Evolutionary conservation across 2,797 vertebrate genomes (phyloP), one percentile per base, ranked within the genome.

Genomic region (Falco rusticolus): DNA sequence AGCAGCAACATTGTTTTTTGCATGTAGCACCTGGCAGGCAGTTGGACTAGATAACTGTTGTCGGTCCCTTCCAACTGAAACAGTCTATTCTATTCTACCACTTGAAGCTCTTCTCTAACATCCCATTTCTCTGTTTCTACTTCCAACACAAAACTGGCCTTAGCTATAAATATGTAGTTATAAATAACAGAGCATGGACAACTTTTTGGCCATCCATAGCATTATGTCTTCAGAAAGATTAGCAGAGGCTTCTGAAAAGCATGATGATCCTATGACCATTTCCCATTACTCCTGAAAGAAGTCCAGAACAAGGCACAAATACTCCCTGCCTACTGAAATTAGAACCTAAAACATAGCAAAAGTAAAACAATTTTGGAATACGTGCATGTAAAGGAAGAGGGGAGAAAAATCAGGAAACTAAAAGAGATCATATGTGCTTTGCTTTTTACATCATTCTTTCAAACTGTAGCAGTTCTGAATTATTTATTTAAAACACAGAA

Each of bases 401-500:
- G 6, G 8, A 89, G 3, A 80, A 92, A 87, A 47, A 24, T 41
- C 1, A n/a, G 21, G 26, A 61, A 89, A 79, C 11, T 6, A 16
- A 81, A 20, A 64, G 25, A 63, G 9, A 39, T 43, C 0, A 0
- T 39, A 66, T 1, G 0, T 70, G 47, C 56, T 87, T 84, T 84
- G 28, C 75, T 91, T 79, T 76, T 72, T 72, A 84, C 84, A 57
- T 11, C 4, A 4, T 31, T 79, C 51, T 48, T 92, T 54, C 50
- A 56, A 64, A 87, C 33, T n/a, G 33, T 28, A 80, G 34, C 48
- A 66, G 34, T 33, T 74, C 64, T 85, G 39, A 96, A 87, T 48
- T 2, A 91, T 70, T 87, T 80, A 87, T 77, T 80, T 56, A 95
- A 60, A 89, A 69, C 28, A 45, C 2, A 51, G 51, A 95, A 66